Conservation (phyloP, 2,888 invertebrate genomes). For the Epsilonema sp. region DNA sequence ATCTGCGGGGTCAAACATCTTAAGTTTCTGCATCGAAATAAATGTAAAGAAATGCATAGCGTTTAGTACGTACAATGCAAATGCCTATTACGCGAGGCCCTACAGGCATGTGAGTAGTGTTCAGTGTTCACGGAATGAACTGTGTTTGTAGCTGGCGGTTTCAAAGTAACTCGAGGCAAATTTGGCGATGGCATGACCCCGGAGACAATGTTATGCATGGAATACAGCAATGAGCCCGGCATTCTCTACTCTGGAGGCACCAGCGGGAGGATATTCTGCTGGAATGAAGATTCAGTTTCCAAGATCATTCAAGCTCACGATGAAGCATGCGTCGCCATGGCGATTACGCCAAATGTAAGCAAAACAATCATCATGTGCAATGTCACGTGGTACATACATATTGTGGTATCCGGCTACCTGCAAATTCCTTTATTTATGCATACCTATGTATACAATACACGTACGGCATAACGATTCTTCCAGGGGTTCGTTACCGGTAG, state of each 20-base stretch:
- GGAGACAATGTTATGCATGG: conserved; percentile 32
- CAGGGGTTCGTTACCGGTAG: conserved; percentile 35
- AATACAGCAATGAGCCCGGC: conserved; percentile 25
- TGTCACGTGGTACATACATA: background rate
- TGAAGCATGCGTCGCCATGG: background rate
- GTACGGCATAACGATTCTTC: no score
- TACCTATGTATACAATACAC: no score
- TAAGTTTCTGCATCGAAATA: no score
- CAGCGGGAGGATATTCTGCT: conserved; percentile 31
- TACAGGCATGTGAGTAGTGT: no score
- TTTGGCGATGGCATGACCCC: conserved; percentile 29
- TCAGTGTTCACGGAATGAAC: no score
- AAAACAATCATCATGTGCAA: background rate
- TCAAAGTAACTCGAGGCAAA: no score
- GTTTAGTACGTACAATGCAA: no score
- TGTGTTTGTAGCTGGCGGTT: no score
- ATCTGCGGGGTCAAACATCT: conserved; percentile 35
- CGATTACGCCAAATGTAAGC: background rate
- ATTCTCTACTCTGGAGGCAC: conserved; percentile 31
- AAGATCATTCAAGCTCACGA: conserved; percentile 22
- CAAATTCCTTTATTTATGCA: no score
- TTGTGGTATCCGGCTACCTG: background rate
- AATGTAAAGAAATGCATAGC: no score
- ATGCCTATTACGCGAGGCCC: no score
- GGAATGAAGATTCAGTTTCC: conserved; percentile 27